Base-by-base conservation (phyloP, 1,140 invertebrate genomes). In the Calephelis virginiensis region DNA sequence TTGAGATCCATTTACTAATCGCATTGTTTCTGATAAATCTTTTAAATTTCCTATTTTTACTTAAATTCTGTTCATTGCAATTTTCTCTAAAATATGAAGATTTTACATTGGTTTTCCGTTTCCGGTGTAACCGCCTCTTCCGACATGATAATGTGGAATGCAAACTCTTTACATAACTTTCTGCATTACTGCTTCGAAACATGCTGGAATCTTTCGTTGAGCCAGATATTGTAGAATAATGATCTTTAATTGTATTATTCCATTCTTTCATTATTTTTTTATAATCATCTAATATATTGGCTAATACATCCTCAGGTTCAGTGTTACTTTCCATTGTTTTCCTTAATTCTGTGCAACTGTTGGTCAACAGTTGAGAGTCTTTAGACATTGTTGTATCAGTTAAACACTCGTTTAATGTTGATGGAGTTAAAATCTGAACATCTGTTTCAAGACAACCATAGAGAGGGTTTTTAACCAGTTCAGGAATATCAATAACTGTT, bases 191-290 rank as follows among this genome's bases (percentile, higher is more conserved):
- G 61, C 48, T 75, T 6, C 74, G 70, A 68, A 76, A 83, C 62
- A 80, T 70, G 7, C 80, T 81, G 11, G 81, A 83, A 45, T 69
- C 70, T 68, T 70, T 78, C 65, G 79, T 85, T 17, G 75, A 76
- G 69, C 85, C 80, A 1, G 77, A 77, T 45, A 69, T 66, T n/a
- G 86, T 81, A 7, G 87, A 80, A 69, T 86, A 91, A 76, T 91
- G 88, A 66, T 91, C 85, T 47, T 78, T 76, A 50, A 92, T 79
- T 11, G 86, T 89, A 66, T 82, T 80, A 67, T 92, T 92, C 90
- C 91, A 92, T 71, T 90, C 88, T 49, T 88, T 91, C 89, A 92
- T 92, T 74, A 91, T 89, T 61, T 75, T 83, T 75, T 86, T 91
- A 61, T 92, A 92, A 75, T 92, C 90, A 66, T 76, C 83, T 6